phyloP scores from a whole-genome alignment of 2,797 vertebrate species.

The Eulemur albifrons region DNA sequence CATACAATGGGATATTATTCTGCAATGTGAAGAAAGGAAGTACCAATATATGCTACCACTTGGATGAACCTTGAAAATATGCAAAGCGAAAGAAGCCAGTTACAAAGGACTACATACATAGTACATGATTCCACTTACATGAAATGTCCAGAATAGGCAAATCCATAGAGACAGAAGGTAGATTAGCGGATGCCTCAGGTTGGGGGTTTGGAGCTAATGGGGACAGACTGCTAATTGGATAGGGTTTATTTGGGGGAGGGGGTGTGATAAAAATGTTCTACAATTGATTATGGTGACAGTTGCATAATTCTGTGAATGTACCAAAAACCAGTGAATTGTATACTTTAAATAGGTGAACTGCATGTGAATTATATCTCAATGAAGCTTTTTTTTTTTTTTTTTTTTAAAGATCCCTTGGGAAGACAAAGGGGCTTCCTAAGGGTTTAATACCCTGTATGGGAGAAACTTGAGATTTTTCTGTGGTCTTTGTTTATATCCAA shows the following conservation, averaged over 20 bases:
- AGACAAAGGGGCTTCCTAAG: not conserved
- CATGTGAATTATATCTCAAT: not conserved
- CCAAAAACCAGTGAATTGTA: not conserved
- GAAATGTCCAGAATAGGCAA: too few species aligned
- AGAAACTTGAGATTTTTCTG: not conserved
- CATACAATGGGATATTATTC: too few species aligned
- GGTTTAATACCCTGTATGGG: not conserved
- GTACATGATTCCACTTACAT: too few species aligned
- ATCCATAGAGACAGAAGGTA: too few species aligned
- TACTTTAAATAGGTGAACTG: not conserved
- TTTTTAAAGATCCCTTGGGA: not conserved
- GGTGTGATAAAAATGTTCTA: not conserved
- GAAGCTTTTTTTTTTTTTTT: not conserved
- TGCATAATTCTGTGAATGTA: not conserved
- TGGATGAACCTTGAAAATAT: too few species aligned
- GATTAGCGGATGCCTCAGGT: not conserved
- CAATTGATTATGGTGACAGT: not conserved
- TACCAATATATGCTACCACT: too few species aligned
- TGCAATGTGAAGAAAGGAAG: too few species aligned
- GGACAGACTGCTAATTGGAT: not conserved
- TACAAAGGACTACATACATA: too few species aligned
- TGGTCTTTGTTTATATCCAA: not conserved
- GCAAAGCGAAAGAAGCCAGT: too few species aligned
- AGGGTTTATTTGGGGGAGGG: not conserved
- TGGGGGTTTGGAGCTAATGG: not conserved